Conservation (phyloP, 2,113 vertebrate genomes). For the Etia nguti region DNA sequence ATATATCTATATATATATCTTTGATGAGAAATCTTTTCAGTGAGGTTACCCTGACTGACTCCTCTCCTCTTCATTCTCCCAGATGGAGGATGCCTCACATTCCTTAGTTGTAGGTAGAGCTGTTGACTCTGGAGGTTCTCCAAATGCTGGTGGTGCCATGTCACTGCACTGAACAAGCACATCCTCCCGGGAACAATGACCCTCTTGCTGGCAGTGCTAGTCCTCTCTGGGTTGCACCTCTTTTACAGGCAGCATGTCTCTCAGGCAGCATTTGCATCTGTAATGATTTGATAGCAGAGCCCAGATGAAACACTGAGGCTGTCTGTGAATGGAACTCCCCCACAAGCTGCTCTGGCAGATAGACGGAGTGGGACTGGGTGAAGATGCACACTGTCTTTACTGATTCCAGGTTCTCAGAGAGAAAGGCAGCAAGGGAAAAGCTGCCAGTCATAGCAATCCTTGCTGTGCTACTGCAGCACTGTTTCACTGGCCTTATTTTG, state of each 20-base stretch:
- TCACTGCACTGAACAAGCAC: slow-evolving; percentile 62
- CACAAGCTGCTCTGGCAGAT: slow-evolving; percentile 67
- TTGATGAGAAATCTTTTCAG: background rate
- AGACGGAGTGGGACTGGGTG: slow-evolving; percentile 38
- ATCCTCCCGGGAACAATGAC: slow-evolving; percentile 58
- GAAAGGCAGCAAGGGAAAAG: slow-evolving; percentile 31
- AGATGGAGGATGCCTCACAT: slow-evolving; percentile 52
- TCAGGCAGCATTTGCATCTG: slow-evolving; percentile 63
- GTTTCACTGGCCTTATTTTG: slow-evolving; percentile 23
- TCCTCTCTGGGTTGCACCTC: slow-evolving; percentile 37
- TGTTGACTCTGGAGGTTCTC: slow-evolving; percentile 57
- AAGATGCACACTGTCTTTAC: slow-evolving; percentile 49
- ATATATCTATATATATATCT: background rate
- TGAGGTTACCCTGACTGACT: background rate
- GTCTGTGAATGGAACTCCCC: slow-evolving; percentile 63
- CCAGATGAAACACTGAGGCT: slow-evolving; percentile 54
- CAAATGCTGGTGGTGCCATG: slow-evolving; percentile 55
- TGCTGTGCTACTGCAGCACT: background rate
- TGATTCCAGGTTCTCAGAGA: slow-evolving; percentile 49
- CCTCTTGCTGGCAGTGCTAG: slow-evolving; percentile 47
- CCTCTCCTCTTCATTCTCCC: slow-evolving; percentile 33
- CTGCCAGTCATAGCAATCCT: slow-evolving; percentile 47
- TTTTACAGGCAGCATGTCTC: slow-evolving; percentile 26
- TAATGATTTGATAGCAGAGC: slow-evolving; percentile 65
- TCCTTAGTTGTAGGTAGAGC: slow-evolving; percentile 55